A percentile compares a stretch with the other conserved stretches of the same genome.
Evolutionary conservation across 37 sponge, comb jelly and placozoan species (phyloP).

Genomic region (Geodia barretti): DNA sequence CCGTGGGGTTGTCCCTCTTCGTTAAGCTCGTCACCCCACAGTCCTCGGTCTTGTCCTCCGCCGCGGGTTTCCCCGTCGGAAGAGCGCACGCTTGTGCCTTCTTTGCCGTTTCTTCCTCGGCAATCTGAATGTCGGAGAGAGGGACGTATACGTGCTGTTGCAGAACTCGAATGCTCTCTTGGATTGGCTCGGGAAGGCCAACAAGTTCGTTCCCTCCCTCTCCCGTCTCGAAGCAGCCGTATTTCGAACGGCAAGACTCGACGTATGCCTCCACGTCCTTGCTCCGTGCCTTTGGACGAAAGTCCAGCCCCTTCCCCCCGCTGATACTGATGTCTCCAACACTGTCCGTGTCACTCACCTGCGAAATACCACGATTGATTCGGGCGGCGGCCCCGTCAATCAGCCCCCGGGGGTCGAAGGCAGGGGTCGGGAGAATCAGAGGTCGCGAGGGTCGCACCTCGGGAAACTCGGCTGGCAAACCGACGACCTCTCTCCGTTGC

Average conservation of each 20-base stretch:
- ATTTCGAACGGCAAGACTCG: constrained; percentile 69
- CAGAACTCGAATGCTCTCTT: constrained; percentile 81
- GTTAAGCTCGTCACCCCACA: not conserved
- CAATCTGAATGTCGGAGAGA: constrained; percentile 78
- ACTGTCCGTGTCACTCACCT: constrained; percentile 28
- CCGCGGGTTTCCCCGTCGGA: not conserved
- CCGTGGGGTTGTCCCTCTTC: constrained; percentile 55
- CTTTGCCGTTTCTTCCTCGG: constrained; percentile 65
- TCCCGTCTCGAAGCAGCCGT: constrained; percentile 64
- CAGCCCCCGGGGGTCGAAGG: constrained; percentile 35
- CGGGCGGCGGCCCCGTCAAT: not conserved
- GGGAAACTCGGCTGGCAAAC: constrained; percentile 52
- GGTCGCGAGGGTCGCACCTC: constrained; percentile 34
- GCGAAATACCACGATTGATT: not conserved
- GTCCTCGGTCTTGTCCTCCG: not conserved
- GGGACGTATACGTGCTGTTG: constrained; percentile 77
- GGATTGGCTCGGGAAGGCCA: constrained; percentile 74
- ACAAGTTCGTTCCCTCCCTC: constrained; percentile 14
- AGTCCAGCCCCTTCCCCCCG: constrained; percentile 33
- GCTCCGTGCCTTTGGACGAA: constrained; percentile 76
- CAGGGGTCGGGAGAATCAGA: constrained; percentile 26
- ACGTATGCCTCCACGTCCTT: constrained; percentile 77
- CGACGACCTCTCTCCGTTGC: constrained; percentile 47
- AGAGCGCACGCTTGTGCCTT: constrained; percentile 7
- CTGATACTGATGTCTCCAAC: constrained; percentile 7